A percentile compares a stretch with the other conserved stretches of the same genome.
Conservation (phyloP, 2,888 invertebrate species). For the Aricia artaxerxes region DNA sequence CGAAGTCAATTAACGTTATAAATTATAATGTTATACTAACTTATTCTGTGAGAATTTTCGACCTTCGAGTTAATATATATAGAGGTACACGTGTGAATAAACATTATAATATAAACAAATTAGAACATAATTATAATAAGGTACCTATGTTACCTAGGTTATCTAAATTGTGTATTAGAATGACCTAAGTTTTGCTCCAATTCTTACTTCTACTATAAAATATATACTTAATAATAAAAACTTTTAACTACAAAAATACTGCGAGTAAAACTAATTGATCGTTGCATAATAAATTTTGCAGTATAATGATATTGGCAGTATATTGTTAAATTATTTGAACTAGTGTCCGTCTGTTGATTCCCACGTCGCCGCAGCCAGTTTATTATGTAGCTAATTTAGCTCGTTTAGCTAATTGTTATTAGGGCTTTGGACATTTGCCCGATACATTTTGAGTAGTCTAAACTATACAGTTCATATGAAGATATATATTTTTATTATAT, state of each 20-base stretch:
- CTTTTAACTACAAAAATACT: background rate
- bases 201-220: background rate
- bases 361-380: conserved; percentile 33
- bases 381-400: conserved; percentile 61
- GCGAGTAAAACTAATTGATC: background rate
- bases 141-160: background rate
- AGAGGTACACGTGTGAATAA: background rate
- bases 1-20: conserved; percentile 3
- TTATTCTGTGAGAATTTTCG: conserved; percentile 7
- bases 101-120: background rate
- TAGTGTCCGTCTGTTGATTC: background rate
- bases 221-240: background rate
- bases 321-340: background rate
- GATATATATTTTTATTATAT: too few relatives aligned
- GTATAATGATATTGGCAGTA: background rate
- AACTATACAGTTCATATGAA: background rate
- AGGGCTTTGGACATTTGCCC: conserved; percentile 37
- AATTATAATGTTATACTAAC: background rate
- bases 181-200: background rate
- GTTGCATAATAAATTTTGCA: background rate
- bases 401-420: conserved; percentile 59
- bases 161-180: background rate
- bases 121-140: background rate
- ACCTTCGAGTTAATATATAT: background rate
- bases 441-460: conserved; percentile 30